Evolutionary conservation across 2,888 invertebrate species (phyloP).

Genomic region (Meiosimyza decipiens): DNA sequence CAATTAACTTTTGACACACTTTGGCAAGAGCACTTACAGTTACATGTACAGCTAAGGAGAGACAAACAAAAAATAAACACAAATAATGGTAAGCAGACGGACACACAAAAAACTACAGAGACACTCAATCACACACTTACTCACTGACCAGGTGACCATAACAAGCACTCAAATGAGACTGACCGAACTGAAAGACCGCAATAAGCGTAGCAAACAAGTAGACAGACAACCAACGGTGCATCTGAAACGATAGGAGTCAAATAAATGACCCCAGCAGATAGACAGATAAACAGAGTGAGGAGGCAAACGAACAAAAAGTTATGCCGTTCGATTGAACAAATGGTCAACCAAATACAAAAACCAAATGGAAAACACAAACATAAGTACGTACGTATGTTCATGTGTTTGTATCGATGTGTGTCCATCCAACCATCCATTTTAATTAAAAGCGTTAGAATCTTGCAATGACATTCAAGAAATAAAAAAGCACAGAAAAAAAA

Average conservation of each 20-base stretch:
- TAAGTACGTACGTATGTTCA: too few relatives aligned
- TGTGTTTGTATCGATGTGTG: too few relatives aligned
- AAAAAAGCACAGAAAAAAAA: too few relatives aligned
- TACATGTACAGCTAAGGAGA: too few relatives aligned
- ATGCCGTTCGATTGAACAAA: too few relatives aligned
- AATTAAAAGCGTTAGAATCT: too few relatives aligned
- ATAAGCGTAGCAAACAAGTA: slow-evolving; percentile 24
- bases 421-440: too few relatives aligned
- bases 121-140: too few relatives aligned
- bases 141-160: too few relatives aligned
- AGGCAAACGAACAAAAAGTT: neutral
- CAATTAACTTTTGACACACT: slow-evolving; percentile 35
- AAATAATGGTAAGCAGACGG: neutral
- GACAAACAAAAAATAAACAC: neutral
- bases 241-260: neutral
- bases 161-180: neutral
- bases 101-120: neutral
- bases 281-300: neutral
- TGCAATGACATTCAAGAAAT: too few relatives aligned
- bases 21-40: neutral
- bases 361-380: too few relatives aligned
- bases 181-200: slow-evolving; percentile 34
- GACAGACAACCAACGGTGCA: neutral
- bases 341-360: too few relatives aligned
- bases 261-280: slow-evolving; percentile 4